Evolutionary conservation across 2,888 invertebrate genomes (phyloP).

Genomic region (Amblyteles armatorius): DNA sequence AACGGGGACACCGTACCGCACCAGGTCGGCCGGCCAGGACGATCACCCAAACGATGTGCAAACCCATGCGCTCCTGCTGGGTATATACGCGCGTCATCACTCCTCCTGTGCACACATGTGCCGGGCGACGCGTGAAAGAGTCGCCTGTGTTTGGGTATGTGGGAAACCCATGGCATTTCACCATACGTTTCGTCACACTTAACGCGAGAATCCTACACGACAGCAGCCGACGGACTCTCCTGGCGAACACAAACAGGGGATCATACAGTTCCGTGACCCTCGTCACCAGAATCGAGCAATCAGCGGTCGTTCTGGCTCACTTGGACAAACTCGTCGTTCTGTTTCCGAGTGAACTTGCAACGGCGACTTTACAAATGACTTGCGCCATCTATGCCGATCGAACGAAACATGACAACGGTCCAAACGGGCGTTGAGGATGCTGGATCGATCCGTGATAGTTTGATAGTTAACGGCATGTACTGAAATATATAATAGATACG

Average conservation of each 20-base stretch:
- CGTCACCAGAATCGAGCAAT: constrained; percentile 50
- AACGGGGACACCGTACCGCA: constrained; percentile 27
- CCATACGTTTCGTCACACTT: neutral
- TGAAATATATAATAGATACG: no score
- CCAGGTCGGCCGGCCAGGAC: constrained; percentile 17
- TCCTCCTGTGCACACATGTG: constrained; percentile 16
- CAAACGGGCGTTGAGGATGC: neutral
- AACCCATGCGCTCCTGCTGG: constrained; percentile 25
- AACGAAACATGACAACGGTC: neutral
- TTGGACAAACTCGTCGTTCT: constrained; percentile 36
- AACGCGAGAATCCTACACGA: neutral
- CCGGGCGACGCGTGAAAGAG: neutral
- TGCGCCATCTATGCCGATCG: neutral
- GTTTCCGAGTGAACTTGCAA: neutral
- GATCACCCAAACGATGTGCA: constrained; percentile 57
- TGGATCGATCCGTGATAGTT: neutral
- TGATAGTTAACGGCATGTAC: no score
- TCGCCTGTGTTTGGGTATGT: neutral
- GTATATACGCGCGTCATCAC: constrained; percentile 10
- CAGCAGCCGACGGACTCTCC: neutral
- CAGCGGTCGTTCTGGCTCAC: constrained; percentile 38
- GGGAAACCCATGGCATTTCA: constrained; percentile 13
- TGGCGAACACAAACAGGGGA: constrained; percentile 17
- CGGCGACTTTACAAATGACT: neutral
- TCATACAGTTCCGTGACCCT: constrained; percentile 11